Evolutionary conservation across 2,888 invertebrate species (phyloP).

Genomic region (Eudasyphora cyanicolor): DNA sequence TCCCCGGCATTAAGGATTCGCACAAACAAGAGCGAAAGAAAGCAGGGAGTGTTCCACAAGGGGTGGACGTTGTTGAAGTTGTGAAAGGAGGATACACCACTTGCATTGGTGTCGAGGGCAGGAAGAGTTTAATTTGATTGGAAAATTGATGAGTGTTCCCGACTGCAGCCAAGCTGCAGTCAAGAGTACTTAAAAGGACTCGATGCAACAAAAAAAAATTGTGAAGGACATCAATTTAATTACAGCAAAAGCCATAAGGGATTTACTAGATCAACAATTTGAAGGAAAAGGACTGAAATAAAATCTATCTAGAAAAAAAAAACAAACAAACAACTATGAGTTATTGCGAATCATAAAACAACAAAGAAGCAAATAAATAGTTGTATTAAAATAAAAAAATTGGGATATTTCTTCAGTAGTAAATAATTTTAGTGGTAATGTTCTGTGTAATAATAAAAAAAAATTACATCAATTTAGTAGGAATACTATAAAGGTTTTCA

Average conservation of each 20-base stretch:
- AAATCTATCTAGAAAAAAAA: not conserved
- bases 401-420: too few species aligned
- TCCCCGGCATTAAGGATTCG: not conserved
- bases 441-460: too few species aligned
- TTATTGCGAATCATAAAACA: too few species aligned
- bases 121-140: conserved; percentile 66
- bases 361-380: too few species aligned
- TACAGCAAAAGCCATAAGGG: conserved; percentile 64
- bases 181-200: conserved; percentile 64
- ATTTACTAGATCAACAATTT: conserved; percentile 34
- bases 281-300: not conserved
- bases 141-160: conserved; percentile 66
- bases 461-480: too few species aligned
- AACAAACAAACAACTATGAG: not conserved
- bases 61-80: conserved; percentile 28
- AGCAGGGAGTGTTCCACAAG: conserved; percentile 12
- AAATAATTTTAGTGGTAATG: too few species aligned
- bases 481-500: too few species aligned
- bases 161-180: conserved; percentile 48
- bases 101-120: conserved; percentile 47
- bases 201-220: not conserved
- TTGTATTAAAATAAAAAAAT: too few species aligned
- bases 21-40: not conserved
- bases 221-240: conserved; percentile 63
- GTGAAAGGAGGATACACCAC: not conserved